Base-by-base conservation (phyloP, 2,113 vertebrate genomes). In the Glareola pratincola region DNA sequence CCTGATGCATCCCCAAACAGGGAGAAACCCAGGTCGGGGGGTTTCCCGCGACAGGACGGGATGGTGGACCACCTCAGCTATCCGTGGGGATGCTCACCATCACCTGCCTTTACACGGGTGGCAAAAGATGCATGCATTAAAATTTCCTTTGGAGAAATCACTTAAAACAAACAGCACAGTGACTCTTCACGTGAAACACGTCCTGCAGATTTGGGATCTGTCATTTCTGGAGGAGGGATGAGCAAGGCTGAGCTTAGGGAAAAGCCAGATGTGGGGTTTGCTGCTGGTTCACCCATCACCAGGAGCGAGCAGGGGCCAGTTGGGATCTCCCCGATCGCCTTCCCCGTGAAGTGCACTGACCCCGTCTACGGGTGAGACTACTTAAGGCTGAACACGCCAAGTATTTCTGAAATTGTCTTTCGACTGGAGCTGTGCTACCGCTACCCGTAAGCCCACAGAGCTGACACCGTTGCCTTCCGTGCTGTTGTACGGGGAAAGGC, bases 1-100 rank as follows among this genome's bases (percentile, higher is more conserved):
- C 45, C 14, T 1, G 2, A 50, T 0, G 1, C 1, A 3, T 48
- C 53, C 43, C 50, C 0, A 0, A 6, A 14, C 20, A 56, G 18
- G 47, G 18, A 32, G 26, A 63, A 43, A 85, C 5, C 4, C 2
- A 0, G 27, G 22, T 60, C 22, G 48, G 24, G 34, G 23, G n/a
- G 36, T 29, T 74, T 76, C 43, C 23, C 1, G 3, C 20, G 71
- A 29, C 2, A 56, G 51, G 54, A 62, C 0, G 3, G 27, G 32
- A 20, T 54, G 59, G 30, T 34, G 47, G 53, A 56, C 9, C 22
- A 43, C 54, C 21, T 50, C 41, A 56, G 62, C 54, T 60, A n/a
- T 24, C 73, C 80, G 3, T 4, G 39, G n/a, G 39, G 73, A 67
- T 34, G 22, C 62, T 50, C 32, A 67, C 10, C 68, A 29, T 15